Conservation (phyloP, 2,113 vertebrate species). For the Odocoileus virginianus region DNA sequence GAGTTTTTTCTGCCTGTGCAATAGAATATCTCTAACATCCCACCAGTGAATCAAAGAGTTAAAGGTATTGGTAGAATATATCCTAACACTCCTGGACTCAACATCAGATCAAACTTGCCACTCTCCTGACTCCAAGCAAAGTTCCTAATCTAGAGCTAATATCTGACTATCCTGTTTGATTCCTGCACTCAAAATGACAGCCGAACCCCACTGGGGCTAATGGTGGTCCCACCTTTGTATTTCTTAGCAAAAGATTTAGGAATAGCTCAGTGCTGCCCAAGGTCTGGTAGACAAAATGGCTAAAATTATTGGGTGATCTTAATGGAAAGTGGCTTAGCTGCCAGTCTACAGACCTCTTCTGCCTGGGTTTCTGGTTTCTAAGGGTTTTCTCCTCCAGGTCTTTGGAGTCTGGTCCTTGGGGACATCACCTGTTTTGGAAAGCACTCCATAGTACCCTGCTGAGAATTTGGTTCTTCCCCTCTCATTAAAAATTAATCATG, state of each 20-base stretch:
- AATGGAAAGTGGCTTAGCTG: neutral
- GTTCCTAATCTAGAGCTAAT: neutral
- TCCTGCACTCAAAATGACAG: neutral
- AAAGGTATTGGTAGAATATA: neutral
- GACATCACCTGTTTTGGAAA: neutral
- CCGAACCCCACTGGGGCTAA: neutral
- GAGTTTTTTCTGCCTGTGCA: neutral
- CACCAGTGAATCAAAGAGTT: neutral
- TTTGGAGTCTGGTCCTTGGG: neutral
- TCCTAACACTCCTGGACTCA: neutral
- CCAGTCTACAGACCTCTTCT: neutral
- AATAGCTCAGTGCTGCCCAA: neutral
- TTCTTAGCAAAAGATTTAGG: neutral
- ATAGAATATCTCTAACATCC: neutral
- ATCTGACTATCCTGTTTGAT: neutral
- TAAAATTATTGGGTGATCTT: neutral
- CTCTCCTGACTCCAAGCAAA: neutral
- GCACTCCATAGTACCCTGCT: neutral
- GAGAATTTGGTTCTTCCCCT: neutral
- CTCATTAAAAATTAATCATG: neutral
- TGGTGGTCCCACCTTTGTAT: neutral
- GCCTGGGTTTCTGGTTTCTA: neutral
- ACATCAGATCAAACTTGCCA: neutral
- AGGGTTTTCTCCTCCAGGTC: neutral
- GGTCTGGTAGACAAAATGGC: neutral